phyloP scores from a whole-genome alignment of 2,113 vertebrate species.

The Limanda limanda region DNA sequence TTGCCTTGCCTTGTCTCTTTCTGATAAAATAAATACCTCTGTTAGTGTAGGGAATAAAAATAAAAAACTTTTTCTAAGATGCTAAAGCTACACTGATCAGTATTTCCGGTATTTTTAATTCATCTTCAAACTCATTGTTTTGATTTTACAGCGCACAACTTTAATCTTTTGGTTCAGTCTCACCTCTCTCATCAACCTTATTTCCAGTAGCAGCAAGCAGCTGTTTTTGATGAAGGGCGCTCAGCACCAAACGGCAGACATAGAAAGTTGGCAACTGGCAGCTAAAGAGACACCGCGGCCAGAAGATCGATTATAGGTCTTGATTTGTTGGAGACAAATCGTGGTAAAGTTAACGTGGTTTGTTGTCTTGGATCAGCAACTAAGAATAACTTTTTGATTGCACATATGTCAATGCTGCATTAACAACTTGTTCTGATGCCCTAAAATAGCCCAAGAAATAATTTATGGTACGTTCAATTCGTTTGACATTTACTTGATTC shows the following conservation, averaged over 20 bases:
- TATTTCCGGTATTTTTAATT: neutral
- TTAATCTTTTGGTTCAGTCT: conserved; percentile 7
- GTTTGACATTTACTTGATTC: neutral
- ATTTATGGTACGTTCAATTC: neutral
- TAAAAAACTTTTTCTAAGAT: no score
- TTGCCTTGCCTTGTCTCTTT: no score
- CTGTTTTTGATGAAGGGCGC: neutral
- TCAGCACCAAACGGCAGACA: neutral
- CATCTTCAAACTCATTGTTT: neutral
- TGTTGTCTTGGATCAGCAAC: neutral
- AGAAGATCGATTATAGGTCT: neutral
- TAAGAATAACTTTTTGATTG: no score
- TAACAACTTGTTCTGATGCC: neutral
- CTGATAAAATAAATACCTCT: neutral
- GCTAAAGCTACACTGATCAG: neutral
- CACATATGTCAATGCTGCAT: neutral
- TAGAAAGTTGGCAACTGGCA: neutral
- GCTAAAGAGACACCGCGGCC: neutral
- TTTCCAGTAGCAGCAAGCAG: neutral
- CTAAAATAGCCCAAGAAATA: neutral
- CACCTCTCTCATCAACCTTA: neutral
- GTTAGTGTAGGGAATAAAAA: neutral
- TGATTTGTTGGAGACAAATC: neutral
- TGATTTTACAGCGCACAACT: neutral
- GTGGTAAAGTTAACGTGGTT: neutral